Base-by-base conservation (phyloP, 2,888 invertebrate species). In the Vesta saturnalis region DNA sequence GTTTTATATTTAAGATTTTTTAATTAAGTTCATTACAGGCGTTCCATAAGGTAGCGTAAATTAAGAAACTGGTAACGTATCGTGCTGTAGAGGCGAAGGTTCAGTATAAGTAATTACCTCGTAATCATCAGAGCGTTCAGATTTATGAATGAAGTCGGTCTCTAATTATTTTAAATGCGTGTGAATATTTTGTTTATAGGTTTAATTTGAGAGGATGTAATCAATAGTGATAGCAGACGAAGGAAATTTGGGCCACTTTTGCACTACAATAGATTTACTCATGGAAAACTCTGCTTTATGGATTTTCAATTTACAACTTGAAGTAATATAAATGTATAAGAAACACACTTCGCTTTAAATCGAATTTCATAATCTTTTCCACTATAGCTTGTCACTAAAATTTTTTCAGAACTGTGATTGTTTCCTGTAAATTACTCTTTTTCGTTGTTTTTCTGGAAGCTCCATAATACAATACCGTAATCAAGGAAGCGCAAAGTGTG, bases 181-280 rank as follows among this genome's bases (percentile, higher is more conserved):
- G 39, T 39, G 39, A 39, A 39, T n/a, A 12, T 39, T n/a, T 39
- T 23, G 23, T 23, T 23, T 23, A 23, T 5, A 3, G 23, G 3
- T 23, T 8, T 23, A 23, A 23, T 23, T 23, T 39, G 39, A 39
- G n/a, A 39, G 39, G 39, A 39, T 39, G 39, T 39, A 39, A 39
- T 39, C 39, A 39, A 39, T 39, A 39, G 2, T 39, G 39, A 10
- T 12, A n/a, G 39, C n/a, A n/a, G 39, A 8, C 8, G n/a, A 39
- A 60, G 54, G 14, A 64, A 65, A 69, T 66, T 21, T 69, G 55
- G 65, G 65, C 65, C 62, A 57, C 62, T 66, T 66, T 69, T 66
- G 61, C 65, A 65, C 61, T 59, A 69, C 69, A 69, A 69, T 69
- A 54, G 60, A 49, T 64, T 61, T 57, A 39, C 54, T 65, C 65